Evolutionary conservation across 2,797 vertebrate genomes (phyloP), one percentile per base, ranked within the genome.

Genomic region (Sciaenops ocellatus): DNA sequence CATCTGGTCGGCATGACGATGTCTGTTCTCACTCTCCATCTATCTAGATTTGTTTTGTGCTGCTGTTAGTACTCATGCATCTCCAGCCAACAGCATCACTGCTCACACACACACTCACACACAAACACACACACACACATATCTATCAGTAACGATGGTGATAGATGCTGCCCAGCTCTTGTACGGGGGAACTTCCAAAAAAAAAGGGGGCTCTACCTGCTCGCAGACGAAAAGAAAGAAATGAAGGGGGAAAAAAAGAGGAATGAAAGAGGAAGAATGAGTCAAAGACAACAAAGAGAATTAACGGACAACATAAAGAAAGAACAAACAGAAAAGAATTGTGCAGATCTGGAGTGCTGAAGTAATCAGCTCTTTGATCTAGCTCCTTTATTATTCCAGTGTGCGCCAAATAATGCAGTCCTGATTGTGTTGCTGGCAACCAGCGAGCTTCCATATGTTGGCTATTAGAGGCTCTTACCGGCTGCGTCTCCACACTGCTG

Each of bases 361-460:
- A 93, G 91, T 91, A 92, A 95, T 95, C 92, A 90, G 85, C 90
- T 87, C 94, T 96, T 96, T 96, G 94, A 96, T 95, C 91, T 88
- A 16, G 34, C 56, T 87, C 74, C 93, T 95, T 94, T 95, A 95
- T 95, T 95, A 93, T 94, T 95, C 76, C 93, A 95, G 89, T 71
- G 90, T 92, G 93, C 85, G 85, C 84, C 84, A 89, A 95, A 94
- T 95, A 94, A 93, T 90, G 91, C 85, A 70, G 84, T 92, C 93
- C 93, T 91, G 92, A 94, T 95, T 94, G 88, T 90, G 86, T 88
- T 77, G 86, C 89, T 92, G 92, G 91, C 90, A 92, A 68, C 90
- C 83, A 69, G 83, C 69, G 68, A 87, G 90, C 83, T 65, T 92
- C 93, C 94, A 95, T 94, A 93, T 95, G 94, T 94, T 94, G 89